A percentile compares a stretch with the other conserved stretches of the same genome.
Evolutionary conservation across 2,113 vertebrate genomes (phyloP).

Genomic region (Chaenogobius annularis): DNA sequence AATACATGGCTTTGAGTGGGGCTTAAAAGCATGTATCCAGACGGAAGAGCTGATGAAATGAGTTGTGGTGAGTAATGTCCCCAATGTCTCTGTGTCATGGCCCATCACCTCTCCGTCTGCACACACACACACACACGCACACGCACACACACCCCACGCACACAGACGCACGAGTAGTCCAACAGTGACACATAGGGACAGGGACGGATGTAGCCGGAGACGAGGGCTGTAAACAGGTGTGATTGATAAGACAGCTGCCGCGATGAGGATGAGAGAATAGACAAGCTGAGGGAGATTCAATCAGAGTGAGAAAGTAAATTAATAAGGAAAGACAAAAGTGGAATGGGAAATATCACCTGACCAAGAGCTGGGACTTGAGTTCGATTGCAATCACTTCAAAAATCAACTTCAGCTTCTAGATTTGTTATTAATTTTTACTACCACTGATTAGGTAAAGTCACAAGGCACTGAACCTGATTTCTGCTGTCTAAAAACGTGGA

Average conservation of each 20-base stretch:
- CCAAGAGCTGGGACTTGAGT: not conserved
- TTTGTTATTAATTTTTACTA: too few relatives aligned
- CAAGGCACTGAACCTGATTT: too few relatives aligned
- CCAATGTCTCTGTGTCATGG: conserved; percentile 1
- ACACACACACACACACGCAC: conserved; percentile 13
- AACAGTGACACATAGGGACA: conserved; percentile 8
- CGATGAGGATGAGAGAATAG: conserved; percentile 9
- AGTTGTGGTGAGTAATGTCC: conserved; percentile 26
- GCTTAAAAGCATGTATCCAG: conserved; percentile 8
- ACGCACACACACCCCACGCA: conserved; percentile 14
- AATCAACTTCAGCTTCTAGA: too few relatives aligned
- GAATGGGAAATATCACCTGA: conserved; percentile 3
- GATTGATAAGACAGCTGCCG: conserved; percentile 4
- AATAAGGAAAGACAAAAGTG: not conserved
- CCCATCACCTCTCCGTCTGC: conserved; percentile 25
- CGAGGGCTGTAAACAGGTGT: conserved; percentile 8
- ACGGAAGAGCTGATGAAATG: conserved; percentile 20
- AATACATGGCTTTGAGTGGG: not conserved
- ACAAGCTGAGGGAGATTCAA: not conserved
- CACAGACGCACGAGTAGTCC: conserved; percentile 12
- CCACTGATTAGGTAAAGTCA: too few relatives aligned
- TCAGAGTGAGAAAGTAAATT: not conserved
- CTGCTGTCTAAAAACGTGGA: too few relatives aligned
- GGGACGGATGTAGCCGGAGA: conserved; percentile 8
- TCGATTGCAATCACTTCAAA: too few relatives aligned